Percentiles rank a stretch among this genome's conserved stretches.
Evolutionary conservation across 2,797 vertebrate genomes (phyloP).

Genomic region (Anguilla obscura): DNA sequence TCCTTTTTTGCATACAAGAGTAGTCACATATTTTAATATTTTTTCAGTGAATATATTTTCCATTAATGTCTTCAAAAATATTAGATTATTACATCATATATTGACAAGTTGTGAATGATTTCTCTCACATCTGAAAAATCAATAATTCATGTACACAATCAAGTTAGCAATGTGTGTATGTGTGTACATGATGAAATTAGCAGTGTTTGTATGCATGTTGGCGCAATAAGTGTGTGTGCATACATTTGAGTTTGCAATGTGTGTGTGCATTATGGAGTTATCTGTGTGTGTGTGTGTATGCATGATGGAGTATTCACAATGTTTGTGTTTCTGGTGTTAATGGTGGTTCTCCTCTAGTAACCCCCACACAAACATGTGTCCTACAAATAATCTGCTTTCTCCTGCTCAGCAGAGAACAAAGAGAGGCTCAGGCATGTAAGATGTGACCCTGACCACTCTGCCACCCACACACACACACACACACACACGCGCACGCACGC

Average conservation of each 20-base stretch:
- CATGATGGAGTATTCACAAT: constrained; percentile 12
- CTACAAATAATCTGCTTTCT: neutral
- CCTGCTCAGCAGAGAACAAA: neutral
- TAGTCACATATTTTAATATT: no score
- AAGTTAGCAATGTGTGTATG: neutral
- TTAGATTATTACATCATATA: constrained; percentile 7
- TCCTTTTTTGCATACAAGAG: no score
- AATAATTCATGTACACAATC: neutral
- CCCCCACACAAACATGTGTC: neutral
- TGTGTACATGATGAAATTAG: neutral
- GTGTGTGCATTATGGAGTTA: neutral
- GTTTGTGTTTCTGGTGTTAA: neutral
- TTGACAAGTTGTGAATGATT: neutral
- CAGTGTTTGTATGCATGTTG: neutral
- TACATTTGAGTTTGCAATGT: neutral
- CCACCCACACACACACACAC: neutral
- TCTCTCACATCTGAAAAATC: neutral
- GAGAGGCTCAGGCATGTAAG: neutral
- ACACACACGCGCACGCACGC: neutral
- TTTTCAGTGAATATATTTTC: no score
- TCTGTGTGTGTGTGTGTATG: constrained; percentile 3
- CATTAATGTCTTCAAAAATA: no score
- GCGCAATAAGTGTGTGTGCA: neutral
- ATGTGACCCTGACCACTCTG: neutral
- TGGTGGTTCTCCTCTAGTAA: neutral